Evolutionary conservation across 2,888 invertebrate genomes (phyloP), one percentile per base, ranked within the genome.

Genomic region (Hofmannophila pseudospretella): DNA sequence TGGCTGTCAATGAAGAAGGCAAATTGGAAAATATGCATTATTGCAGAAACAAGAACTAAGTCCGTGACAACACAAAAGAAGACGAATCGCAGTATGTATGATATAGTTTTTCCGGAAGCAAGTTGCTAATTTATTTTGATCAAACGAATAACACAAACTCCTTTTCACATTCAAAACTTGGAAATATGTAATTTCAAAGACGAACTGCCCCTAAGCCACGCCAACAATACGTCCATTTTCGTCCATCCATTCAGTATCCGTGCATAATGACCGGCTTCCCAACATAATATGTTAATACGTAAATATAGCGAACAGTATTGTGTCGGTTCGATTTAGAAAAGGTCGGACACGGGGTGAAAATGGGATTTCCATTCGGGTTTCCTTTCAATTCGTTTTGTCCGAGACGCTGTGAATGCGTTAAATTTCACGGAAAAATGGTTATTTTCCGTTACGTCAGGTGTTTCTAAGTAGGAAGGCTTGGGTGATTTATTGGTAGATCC

Each of bases 381-480:
- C 67, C 70, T 58, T 66, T 66, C 54, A 63, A 65, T 59, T 56
- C 44, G 49, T 47, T 51, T 57, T 54, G 54, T 52, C 29, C 37
- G 30, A 12, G 14, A 14, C 29, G 32, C 53, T 69, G 58, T 66
- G 68, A 73, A 77, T 74, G 79, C 70, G 82, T 81, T 82, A 80
- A 84, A 85, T 85, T 82, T 80, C 58, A 69, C 66, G 82, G 77
- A 79, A 84, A 67, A 73, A 73, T 74, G 66, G 70, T 61, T 71
- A 74, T 73, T 78, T 69, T 71, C 66, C 60, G 57, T 60, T 43
- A 58, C 58, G 68, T 60, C 66, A 66, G 66, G 57, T 61, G 60
- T 58, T 60, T 51, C 48, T 20, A 28, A 22, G 40, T 28, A 34
- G 36, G 42, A 36, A 38, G 44, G 38, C 26, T 41, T 36, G 31